Conservation (phyloP, 2,797 vertebrate genomes). For the Poeciliopsis paucimaculata region DNA sequence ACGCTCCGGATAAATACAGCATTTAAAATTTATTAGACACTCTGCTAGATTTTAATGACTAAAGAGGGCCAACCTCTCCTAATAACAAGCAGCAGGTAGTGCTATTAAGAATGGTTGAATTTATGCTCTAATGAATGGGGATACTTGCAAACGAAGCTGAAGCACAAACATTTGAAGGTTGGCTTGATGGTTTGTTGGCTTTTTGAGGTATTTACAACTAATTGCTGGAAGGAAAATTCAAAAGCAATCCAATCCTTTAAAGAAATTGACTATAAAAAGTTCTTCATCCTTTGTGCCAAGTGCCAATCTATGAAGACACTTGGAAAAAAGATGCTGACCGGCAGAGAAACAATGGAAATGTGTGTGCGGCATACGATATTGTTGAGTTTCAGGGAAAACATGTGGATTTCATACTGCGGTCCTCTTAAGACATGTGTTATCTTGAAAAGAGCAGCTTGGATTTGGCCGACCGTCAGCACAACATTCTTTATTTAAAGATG, state of each 20-base stretch:
- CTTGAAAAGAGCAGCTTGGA: slow-evolving; percentile 57
- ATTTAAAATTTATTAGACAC: slow-evolving; percentile 33
- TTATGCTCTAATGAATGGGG: not conserved
- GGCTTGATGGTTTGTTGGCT: not conserved
- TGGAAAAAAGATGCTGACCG: slow-evolving; percentile 1
- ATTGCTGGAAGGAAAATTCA: not conserved
- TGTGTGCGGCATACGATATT: slow-evolving; percentile 33
- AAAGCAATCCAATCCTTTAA: slow-evolving; percentile 23
- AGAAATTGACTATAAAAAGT: slow-evolving; percentile 13
- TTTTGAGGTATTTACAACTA: slow-evolving; percentile 31
- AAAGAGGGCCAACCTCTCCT: slow-evolving; percentile 5
- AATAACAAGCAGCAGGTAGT: slow-evolving; percentile 12
- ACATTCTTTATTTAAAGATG: slow-evolving; percentile 51
- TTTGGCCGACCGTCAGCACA: slow-evolving; percentile 41
- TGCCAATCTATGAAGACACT: not conserved
- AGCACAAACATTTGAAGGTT: not conserved
- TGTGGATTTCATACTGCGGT: slow-evolving; percentile 55
- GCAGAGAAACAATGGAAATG: slow-evolving; percentile 10
- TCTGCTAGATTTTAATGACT: slow-evolving; percentile 26
- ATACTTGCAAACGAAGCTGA: not conserved
- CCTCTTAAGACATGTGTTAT: slow-evolving; percentile 63
- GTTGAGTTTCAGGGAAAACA: slow-evolving; percentile 49
- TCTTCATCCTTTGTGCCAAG: not conserved
- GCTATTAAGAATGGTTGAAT: not conserved
- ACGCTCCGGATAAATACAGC: slow-evolving; percentile 23